Evolutionary conservation across 2,113 vertebrate genomes (phyloP).

Genomic region (Elephantulus edwardii): DNA sequence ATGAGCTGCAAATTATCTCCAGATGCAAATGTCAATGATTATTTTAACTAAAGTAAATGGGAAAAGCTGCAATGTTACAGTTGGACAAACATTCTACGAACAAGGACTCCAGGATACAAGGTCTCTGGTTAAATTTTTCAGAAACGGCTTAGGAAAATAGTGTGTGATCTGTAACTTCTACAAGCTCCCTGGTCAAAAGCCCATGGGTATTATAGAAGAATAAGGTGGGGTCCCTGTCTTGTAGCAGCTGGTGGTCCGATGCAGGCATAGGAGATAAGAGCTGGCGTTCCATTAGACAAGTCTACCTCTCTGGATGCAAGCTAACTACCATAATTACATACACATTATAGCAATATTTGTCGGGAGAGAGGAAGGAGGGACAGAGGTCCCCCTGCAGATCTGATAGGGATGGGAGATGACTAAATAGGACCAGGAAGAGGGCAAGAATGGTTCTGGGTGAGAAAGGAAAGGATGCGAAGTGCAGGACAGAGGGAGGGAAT

Average conservation of each 20-base stretch:
- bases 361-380: not conserved
- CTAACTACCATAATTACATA: rapidly evolving
- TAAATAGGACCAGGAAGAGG: rapidly evolving
- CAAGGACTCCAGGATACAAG: rapidly evolving
- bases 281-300: rapidly evolving
- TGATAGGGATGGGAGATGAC: not conserved
- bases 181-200: no score
- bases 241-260: rapidly evolving
- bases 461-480: not conserved
- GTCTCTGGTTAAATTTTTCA: rapidly evolving
- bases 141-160: no score
- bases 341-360: no score
- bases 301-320: rapidly evolving
- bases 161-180: no score
- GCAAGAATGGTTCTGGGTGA: rapidly evolving
- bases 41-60: not conserved
- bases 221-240: rapidly evolving
- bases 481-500: rapidly evolving
- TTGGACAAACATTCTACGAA: not conserved
- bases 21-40: not conserved
- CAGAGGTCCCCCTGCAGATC: not conserved
- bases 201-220: no score
- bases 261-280: rapidly evolving
- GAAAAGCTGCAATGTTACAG: not conserved
- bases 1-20: not conserved